These are phyloP conservation scores for Camptogramma bilineatum DNA, from an alignment of 2,888 invertebrate genomes.

Conservation along the genomic window DNA sequence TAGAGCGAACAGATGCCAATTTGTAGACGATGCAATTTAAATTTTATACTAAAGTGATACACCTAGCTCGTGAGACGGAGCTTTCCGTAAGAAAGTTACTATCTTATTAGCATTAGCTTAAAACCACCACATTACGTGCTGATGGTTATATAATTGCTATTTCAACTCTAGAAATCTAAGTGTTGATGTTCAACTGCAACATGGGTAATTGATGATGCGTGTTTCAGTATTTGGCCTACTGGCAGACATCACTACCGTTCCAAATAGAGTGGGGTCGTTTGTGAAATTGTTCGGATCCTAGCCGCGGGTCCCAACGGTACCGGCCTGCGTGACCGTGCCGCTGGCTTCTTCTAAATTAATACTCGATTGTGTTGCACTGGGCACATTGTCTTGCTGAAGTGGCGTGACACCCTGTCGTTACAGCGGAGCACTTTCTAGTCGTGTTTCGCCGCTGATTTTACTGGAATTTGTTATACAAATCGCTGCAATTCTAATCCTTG, in stretches of 20 bases:
- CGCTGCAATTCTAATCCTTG: slow-evolving; percentile 43
- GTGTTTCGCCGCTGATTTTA: slow-evolving; percentile 57
- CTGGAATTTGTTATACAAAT: slow-evolving; percentile 57
- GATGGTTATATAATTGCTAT: slow-evolving; percentile 56
- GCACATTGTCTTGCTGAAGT: slow-evolving; percentile 63
- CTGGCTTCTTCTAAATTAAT: slow-evolving; percentile 73
- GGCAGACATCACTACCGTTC: slow-evolving; percentile 65
- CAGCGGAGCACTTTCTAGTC: slow-evolving; percentile 69
- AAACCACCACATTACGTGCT: slow-evolving; percentile 49
- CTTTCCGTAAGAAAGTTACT: slow-evolving; percentile 51
- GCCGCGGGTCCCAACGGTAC: slow-evolving; percentile 72
- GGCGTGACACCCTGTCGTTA: slow-evolving; percentile 74
- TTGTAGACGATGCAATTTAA: slow-evolving; percentile 52
- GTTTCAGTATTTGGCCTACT: slow-evolving; percentile 51
- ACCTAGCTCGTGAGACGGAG: slow-evolving; percentile 45
- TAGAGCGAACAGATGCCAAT: slow-evolving; percentile 55
- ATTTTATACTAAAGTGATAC: slow-evolving; percentile 50
- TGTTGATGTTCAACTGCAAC: slow-evolving; percentile 26
- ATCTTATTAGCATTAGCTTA: slow-evolving; percentile 49
- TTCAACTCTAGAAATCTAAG: slow-evolving; percentile 44
- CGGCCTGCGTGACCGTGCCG: slow-evolving; percentile 72
- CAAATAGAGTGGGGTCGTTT: slow-evolving; percentile 64
- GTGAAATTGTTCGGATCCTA: slow-evolving; percentile 66
- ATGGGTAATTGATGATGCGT: slow-evolving; percentile 37
- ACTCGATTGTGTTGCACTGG: slow-evolving; percentile 68